Evolutionary conservation across 2,797 vertebrate species (phyloP).

Genomic region (Microtus obscurus): DNA sequence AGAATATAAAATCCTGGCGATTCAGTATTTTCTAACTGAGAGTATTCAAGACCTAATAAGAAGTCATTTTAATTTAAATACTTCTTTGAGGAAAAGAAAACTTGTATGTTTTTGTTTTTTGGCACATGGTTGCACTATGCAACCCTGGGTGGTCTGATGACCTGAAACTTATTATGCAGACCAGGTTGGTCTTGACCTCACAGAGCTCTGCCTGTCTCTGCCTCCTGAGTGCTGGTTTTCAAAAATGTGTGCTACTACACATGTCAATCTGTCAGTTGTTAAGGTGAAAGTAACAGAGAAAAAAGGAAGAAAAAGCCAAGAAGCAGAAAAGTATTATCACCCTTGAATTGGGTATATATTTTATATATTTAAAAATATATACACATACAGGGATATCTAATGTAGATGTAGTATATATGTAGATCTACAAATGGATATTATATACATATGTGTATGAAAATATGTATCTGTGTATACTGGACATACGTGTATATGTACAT

Average conservation of each 20-base stretch:
- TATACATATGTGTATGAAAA: not conserved
- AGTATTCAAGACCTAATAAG: not conserved
- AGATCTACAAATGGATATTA: not conserved
- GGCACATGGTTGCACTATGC: not conserved
- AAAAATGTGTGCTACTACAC: not conserved
- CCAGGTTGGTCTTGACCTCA: not conserved
- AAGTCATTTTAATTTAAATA: slow-evolving; percentile 33
- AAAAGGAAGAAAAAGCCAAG: slow-evolving; percentile 38
- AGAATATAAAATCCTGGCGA: not conserved
- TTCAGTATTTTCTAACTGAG: not conserved
- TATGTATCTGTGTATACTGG: not conserved
- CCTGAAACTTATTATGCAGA: not conserved
- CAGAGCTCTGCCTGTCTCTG: not conserved
- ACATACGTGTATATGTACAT: not conserved
- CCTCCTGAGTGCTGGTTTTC: not conserved
- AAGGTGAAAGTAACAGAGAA: not conserved
- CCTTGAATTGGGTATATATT: not conserved
- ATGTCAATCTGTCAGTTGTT: not conserved
- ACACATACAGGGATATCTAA: not conserved
- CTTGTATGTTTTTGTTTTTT: not conserved
- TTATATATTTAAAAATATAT: not conserved
- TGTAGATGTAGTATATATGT: not conserved
- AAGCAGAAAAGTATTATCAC: slow-evolving; percentile 32
- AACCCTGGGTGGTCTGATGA: not conserved
- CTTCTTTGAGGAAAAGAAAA: slow-evolving; percentile 38